Conservation (phyloP, 2,113 vertebrate species). For the Cygnus buccinator region DNA sequence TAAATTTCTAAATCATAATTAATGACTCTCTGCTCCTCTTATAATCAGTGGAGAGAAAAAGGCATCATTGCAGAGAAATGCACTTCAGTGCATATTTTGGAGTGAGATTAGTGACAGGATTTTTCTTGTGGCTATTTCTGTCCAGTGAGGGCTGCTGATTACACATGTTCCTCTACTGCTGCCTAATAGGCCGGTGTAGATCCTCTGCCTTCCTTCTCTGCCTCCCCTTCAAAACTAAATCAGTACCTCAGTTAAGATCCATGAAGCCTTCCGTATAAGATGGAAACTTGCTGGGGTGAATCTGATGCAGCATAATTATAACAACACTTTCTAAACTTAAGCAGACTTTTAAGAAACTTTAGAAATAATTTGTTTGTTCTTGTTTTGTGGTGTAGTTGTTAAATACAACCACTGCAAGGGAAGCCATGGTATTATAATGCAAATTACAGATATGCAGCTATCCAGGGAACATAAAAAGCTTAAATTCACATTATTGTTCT, state of each 20-base stretch:
- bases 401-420: background rate
- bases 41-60: background rate
- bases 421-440: background rate
- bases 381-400: background rate
- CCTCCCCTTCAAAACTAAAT: background rate
- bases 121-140: background rate
- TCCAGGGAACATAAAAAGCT: background rate
- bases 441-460: background rate
- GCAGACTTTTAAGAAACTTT: background rate
- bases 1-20: slow-evolving; percentile 9
- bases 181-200: background rate
- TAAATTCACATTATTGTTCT: background rate
- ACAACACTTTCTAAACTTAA: background rate
- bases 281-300: background rate
- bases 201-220: background rate
- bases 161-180: background rate
- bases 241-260: background rate
- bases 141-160: background rate
- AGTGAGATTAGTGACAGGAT: background rate
- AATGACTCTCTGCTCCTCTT: background rate
- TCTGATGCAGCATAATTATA: background rate
- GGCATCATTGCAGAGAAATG: background rate
- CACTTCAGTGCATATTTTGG: background rate
- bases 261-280: background rate
- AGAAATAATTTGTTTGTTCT: background rate